phyloP scores from a whole-genome alignment of 2,113 vertebrate genomes.

The Vicugna pacos region DNA sequence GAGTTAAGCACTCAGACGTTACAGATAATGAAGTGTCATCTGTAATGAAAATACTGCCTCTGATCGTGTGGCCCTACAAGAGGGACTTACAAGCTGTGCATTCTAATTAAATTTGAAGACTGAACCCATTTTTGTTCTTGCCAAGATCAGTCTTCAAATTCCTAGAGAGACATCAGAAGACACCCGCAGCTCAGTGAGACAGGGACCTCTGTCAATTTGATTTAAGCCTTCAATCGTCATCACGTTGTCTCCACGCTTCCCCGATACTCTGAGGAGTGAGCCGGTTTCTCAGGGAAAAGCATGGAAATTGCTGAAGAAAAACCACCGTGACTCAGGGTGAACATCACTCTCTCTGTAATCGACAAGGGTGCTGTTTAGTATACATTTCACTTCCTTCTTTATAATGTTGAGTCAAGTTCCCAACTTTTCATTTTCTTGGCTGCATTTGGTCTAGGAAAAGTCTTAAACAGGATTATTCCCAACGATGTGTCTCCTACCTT shows the following conservation, averaged over 20 bases:
- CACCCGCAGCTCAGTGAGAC: background rate
- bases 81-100: background rate
- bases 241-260: background rate
- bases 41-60: background rate
- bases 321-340: background rate
- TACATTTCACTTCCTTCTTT: background rate
- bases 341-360: background rate
- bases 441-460: background rate
- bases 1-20: background rate
- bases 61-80: background rate
- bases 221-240: background rate
- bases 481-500: background rate
- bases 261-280: background rate
- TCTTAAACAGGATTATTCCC: background rate
- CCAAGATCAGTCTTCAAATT: slow-evolving; percentile 29
- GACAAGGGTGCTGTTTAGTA: background rate
- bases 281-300: background rate
- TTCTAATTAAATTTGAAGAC: slow-evolving; percentile 46
- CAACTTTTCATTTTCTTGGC: background rate
- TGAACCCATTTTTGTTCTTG: background rate
- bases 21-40: background rate
- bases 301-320: background rate
- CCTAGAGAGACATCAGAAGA: background rate
- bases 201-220: background rate
- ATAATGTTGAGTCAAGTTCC: background rate